phyloP scores from a whole-genome alignment of 2,113 vertebrate species.

The Pantherophis guttatus region DNA sequence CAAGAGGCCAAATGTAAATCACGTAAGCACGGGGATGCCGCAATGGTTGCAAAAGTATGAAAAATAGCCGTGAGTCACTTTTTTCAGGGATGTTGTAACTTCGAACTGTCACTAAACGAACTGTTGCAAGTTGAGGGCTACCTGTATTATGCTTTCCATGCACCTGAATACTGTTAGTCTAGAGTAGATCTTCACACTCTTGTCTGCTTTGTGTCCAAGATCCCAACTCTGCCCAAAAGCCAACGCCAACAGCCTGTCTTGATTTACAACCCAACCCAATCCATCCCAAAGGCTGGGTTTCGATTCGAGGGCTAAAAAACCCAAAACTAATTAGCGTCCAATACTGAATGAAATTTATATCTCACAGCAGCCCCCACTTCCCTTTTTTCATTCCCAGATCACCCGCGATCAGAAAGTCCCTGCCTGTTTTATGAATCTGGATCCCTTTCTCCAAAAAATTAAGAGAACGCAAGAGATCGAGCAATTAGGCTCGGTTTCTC shows the following conservation, averaged over 20 bases:
- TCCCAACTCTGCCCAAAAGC: neutral
- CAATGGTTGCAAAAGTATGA: no score
- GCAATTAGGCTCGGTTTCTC: neutral
- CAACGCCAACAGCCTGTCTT: neutral
- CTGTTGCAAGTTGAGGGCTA: no score
- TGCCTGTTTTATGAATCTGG: neutral
- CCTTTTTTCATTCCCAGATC: neutral
- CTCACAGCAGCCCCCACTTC: neutral
- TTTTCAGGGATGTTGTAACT: no score
- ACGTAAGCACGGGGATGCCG: no score
- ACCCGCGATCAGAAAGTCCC: neutral
- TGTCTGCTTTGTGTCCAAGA: neutral
- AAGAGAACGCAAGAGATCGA: neutral
- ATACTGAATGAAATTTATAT: neutral
- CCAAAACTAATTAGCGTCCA: neutral
- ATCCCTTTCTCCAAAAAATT: neutral
- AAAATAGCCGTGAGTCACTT: no score
- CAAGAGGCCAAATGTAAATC: no score
- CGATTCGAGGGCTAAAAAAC: neutral
- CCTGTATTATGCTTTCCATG: neutral
- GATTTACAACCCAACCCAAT: neutral
- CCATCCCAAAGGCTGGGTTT: neutral
- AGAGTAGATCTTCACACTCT: neutral
- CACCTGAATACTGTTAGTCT: neutral
- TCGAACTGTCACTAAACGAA: no score